Conservation (phyloP, 2,888 invertebrate genomes). For the Cerceris rybyensis region DNA sequence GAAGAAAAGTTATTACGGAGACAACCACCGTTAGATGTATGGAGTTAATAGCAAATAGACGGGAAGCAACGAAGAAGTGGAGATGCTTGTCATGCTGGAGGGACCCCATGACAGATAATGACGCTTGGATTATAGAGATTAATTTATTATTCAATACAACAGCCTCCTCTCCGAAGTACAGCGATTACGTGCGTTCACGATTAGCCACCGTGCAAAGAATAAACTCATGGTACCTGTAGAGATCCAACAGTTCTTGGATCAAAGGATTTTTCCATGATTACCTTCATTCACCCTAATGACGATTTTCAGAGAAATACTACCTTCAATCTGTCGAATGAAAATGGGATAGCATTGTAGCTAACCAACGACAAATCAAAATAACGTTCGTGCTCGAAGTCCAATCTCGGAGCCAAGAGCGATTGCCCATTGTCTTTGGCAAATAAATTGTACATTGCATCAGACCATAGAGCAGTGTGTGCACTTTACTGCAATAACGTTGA, state of each 20-base stretch:
- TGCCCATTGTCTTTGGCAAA: slow-evolving; percentile 20
- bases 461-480: not conserved
- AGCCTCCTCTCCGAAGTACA: slow-evolving; percentile 13
- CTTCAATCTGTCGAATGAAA: not conserved
- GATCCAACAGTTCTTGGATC: slow-evolving; percentile 40
- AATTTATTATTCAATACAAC: slow-evolving; percentile 63
- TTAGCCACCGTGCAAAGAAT: slow-evolving; percentile 39
- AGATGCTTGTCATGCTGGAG: slow-evolving; percentile 30
- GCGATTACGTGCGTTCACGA: slow-evolving; percentile 56
- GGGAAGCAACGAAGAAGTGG: slow-evolving; percentile 38
- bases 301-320: no score
- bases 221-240: slow-evolving; percentile 36
- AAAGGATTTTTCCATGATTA: slow-evolving; percentile 39
- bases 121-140: slow-evolving; percentile 59
- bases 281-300: not conserved
- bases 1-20: no score
- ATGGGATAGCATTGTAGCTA: not conserved
- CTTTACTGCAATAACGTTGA: not conserved
- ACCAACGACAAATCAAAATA: slow-evolving; percentile 8
- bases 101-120: slow-evolving; percentile 54
- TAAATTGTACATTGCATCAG: not conserved
- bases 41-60: not conserved
- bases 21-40: not conserved
- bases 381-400: slow-evolving; percentile 6
- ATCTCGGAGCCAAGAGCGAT: slow-evolving; percentile 13